A percentile compares a stretch with the other conserved stretches of the same genome.
phyloP scores from a whole-genome alignment of 35 echinoderm and acorn worm species.

The Chiridota heheva region DNA sequence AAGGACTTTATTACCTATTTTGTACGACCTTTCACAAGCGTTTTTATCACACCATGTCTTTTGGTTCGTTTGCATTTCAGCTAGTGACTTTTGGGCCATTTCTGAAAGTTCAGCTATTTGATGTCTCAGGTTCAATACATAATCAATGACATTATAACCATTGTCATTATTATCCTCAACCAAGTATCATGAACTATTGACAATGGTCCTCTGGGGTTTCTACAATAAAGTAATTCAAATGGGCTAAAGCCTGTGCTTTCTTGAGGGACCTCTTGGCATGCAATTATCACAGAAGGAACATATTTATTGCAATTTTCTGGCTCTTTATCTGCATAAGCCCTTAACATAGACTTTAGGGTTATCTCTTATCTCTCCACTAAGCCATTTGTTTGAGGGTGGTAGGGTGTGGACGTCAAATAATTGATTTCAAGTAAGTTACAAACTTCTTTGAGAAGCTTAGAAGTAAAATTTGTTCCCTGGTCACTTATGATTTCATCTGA shows the following conservation, averaged over 20 bases:
- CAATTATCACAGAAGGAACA: not conserved
- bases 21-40: too few relatives aligned
- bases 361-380: not conserved
- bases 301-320: not conserved
- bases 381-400: not conserved
- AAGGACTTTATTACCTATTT: too few relatives aligned
- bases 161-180: too few relatives aligned
- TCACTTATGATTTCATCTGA: conserved; percentile 3
- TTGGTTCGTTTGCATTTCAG: too few relatives aligned
- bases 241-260: not conserved
- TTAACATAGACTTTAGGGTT: not conserved
- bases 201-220: not conserved
- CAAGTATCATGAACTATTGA: not conserved
- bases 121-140: too few relatives aligned
- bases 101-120: too few relatives aligned
- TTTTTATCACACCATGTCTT: too few relatives aligned
- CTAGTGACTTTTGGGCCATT: too few relatives aligned
- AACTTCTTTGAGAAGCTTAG: not conserved
- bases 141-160: too few relatives aligned
- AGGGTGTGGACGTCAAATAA: not conserved
- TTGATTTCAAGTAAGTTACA: not conserved
- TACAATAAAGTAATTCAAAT: not conserved
- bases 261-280: not conserved
- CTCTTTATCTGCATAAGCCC: not conserved
- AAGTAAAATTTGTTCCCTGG: conserved; percentile 30